Evolutionary conservation across 2,888 invertebrate species (phyloP), one percentile per base, ranked within the genome.

Genomic region (Brenthis daphne): DNA sequence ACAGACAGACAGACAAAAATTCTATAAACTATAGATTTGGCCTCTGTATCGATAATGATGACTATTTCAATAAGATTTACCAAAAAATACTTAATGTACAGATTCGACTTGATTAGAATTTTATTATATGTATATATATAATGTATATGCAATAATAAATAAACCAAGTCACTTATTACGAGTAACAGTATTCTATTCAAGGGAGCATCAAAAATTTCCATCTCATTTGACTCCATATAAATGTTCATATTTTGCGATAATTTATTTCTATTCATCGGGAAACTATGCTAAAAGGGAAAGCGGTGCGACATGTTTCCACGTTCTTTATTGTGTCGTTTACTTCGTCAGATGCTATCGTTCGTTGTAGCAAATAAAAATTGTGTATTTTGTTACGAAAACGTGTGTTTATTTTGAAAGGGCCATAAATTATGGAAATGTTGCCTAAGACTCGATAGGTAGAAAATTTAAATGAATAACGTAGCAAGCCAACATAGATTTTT

Each of bases 271-370:
- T 65, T 65, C 60, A 61, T 67, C 61, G 67, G 75, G 75, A 74
- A 79, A 82, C 72, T 74, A 75, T 79, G 81, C 72, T 80, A 81
- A 82, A 78, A 79, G 77, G 75, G 78, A 80, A 79, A 80, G 79
- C 75, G 72, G 70, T 71, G 71, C 37, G 70, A 73, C 76, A 69
- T 70, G 74, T 73, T 72, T 74, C 65, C 64, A 50, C 51, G 65
- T 53, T 70, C 75, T 74, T 73, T 70, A 74, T 70, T 72, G 73
- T 72, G 53, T 72, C 74, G 68, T 68, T 66, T 53, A 50, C 55
- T 57, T 60, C 37, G 11, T 43, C 64, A 64, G 68, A 63, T 53
- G 53, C 14, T 63, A 63, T 63, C 63, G 37, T 43, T 63, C 37
- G 50, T 12, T 43, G 53, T 50, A 50, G 60, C 6, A 50, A 58